These are phyloP conservation scores for Acomys russatus DNA, from an alignment of 2,797 vertebrate species.

Conservation along the genomic window DNA sequence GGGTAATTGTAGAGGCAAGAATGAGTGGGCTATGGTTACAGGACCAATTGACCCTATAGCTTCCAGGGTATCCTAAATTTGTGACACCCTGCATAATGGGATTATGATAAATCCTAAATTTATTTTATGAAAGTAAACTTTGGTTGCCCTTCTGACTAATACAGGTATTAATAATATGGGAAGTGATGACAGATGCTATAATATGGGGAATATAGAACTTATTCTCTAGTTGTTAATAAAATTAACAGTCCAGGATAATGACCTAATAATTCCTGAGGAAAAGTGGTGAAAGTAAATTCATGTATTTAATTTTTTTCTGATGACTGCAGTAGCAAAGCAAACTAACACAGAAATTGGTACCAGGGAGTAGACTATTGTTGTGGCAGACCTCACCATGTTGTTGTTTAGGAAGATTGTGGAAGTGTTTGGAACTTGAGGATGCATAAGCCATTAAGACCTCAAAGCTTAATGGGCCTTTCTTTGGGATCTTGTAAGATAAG, in stretches of 20 bases:
- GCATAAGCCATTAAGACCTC: not conserved
- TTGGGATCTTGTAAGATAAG: not conserved
- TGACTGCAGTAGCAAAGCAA: not conserved
- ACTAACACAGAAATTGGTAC: not conserved
- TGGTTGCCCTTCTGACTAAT: not conserved
- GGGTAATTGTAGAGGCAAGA: fast-evolving
- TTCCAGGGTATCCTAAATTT: not conserved
- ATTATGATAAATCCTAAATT: not conserved
- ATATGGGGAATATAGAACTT: not conserved
- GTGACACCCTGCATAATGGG: not conserved
- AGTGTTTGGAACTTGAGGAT: not conserved
- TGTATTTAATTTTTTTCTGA: not conserved
- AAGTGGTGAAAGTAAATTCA: not conserved
- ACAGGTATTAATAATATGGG: not conserved
- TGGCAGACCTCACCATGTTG: not conserved
- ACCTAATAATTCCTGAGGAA: not conserved
- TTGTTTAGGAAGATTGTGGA: not conserved
- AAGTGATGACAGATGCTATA: not conserved
- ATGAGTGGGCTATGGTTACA: not conserved
- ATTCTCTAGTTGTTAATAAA: not conserved
- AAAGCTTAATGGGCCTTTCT: not conserved
- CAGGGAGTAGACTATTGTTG: not conserved
- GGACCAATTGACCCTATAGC: not conserved
- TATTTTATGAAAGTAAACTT: not conserved
- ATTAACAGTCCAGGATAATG: not conserved